Evolutionary conservation across 2,888 invertebrate species (phyloP), one percentile per base, ranked within the genome.

Genomic region (Pristionchus mayeri): DNA sequence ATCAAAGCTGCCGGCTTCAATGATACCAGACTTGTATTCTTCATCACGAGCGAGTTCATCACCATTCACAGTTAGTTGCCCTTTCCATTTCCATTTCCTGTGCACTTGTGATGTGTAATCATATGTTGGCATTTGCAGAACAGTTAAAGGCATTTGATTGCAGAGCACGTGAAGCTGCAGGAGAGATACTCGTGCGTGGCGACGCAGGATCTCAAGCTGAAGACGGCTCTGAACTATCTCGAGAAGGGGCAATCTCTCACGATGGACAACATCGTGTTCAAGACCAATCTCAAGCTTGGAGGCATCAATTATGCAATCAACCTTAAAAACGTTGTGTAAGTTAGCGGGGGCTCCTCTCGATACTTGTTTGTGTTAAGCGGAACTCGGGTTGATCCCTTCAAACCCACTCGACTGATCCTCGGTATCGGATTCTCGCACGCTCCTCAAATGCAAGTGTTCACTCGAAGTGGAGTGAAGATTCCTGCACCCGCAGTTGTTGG

Each of bases 281-380:
- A 91, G 84, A 89, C 87, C 11, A 91, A 88, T 83, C 67, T 87
- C 16, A 90, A 91, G 84, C 78, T 89, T n/a, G 91, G 91, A n/a
- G 91, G 91, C n/a, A 67, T 89, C 16, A 91, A 91, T 84, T 90
- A 89, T 80, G 67, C 67, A 3, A 84, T 90, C 4, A 37, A 37
- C 57, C 16, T 83, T 2, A 67, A 37, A 18, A 67, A 67, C 6
- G 3, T n/a, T 4, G 11, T 16, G 67, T 67, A 30, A 21, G 67
- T 67, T 4, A 2, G 30, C 37, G 30, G 11, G 30, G 13, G 27
- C 16, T 13, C 30, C 11, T 63, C 60, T 63, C 11, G 21, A 34
- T 3, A 21, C 3, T 30, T 67, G 2, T 37, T 67, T 16, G 18
- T 37, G 37, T 67, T 67, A 37, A 67, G 60, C 30, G 37, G 54